phyloP scores from a whole-genome alignment of 2,797 vertebrate genomes.

The Falco berigora region DNA sequence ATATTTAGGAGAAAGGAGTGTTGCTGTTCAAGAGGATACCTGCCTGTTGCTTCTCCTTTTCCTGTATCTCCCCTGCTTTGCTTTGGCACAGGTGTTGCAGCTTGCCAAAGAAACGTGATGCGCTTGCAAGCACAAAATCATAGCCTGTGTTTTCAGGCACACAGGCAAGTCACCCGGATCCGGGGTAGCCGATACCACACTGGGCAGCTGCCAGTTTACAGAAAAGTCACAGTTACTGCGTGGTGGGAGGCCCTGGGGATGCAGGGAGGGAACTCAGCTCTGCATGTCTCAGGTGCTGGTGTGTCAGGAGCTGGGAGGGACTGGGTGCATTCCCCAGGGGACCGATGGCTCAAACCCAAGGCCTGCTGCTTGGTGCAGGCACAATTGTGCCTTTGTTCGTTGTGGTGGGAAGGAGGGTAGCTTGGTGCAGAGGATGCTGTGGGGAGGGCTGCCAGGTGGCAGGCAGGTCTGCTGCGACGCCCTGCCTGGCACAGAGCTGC shows the following conservation, averaged over 20 bases:
- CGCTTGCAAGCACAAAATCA: neutral
- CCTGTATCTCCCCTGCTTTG: neutral
- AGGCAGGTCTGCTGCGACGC: neutral
- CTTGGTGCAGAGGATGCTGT: neutral
- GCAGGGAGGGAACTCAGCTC: neutral
- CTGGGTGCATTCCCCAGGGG: neutral
- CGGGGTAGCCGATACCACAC: rapidly evolving
- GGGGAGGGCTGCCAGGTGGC: neutral
- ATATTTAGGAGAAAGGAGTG: neutral
- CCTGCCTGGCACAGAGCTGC: neutral
- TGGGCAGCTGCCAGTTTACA: neutral
- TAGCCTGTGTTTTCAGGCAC: neutral
- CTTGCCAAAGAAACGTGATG: neutral
- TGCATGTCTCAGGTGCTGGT: rapidly evolving
- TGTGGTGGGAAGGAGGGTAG: neutral
- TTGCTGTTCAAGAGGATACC: rapidly evolving
- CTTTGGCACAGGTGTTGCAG: neutral
- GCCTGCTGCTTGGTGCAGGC: neutral
- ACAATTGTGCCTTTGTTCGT: neutral
- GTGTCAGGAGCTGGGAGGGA: neutral
- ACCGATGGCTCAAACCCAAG: neutral
- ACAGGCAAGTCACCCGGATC: neutral
- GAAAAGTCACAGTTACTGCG: rapidly evolving
- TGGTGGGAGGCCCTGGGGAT: neutral
- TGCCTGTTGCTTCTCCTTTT: neutral